Evolutionary conservation across 1,140 invertebrate species (phyloP).

Genomic region (Nautilus pompilius): DNA sequence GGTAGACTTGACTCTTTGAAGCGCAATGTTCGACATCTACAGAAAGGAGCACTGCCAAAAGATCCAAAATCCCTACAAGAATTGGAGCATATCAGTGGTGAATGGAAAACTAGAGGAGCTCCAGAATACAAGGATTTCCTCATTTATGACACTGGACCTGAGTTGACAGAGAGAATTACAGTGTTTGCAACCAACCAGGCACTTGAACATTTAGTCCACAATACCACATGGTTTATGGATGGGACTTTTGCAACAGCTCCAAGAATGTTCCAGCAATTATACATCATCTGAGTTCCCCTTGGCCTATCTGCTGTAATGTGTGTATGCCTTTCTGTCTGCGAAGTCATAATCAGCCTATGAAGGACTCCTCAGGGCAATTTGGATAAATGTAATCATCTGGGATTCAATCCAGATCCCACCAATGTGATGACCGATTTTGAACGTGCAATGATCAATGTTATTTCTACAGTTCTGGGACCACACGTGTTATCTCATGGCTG

Average conservation of each 20-base stretch:
- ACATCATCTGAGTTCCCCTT: not conserved
- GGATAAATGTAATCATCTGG: not conserved
- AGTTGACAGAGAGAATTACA: not conserved
- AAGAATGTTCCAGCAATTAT: not conserved
- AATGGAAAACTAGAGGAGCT: not conserved
- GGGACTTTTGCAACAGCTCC: not conserved
- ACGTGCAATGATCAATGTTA: not conserved
- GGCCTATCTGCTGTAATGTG: not conserved
- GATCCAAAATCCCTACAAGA: not conserved
- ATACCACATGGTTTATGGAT: not conserved
- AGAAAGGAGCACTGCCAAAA: not conserved
- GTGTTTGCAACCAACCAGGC: not conserved
- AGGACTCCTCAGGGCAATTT: not conserved
- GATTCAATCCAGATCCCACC: not conserved
- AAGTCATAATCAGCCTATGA: not conserved
- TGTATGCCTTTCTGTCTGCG: not conserved
- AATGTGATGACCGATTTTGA: not conserved
- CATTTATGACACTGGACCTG: not conserved
- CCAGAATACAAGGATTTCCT: not conserved
- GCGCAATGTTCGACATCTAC: not conserved
- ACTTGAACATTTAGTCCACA: not conserved
- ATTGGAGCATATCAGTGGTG: not conserved
- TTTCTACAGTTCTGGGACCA: not conserved
- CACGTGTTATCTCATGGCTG: constrained; percentile 14
- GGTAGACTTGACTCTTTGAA: not conserved